These are phyloP conservation scores for Rhagonycha fulva DNA, from an alignment of 2,888 invertebrate genomes.

Conservation along the genomic window DNA sequence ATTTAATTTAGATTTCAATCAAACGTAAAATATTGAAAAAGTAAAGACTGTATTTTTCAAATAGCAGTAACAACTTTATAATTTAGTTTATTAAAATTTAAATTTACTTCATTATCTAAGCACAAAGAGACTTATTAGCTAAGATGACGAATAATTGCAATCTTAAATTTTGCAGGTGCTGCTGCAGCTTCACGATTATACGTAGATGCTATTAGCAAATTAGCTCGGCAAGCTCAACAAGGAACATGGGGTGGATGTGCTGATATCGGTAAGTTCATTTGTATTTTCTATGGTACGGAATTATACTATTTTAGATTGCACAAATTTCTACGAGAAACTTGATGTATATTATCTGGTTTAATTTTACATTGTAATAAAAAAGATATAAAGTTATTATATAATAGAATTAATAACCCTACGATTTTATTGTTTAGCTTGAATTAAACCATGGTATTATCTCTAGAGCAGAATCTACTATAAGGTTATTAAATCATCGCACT, in stretches of 20 bases:
- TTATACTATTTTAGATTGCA: background rate
- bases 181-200: conserved; percentile 87
- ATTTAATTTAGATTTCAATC: no score
- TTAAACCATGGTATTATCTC: background rate
- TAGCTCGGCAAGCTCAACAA: conserved; percentile 88
- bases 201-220: conserved; percentile 85
- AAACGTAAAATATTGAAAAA: no score
- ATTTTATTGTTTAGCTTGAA: background rate
- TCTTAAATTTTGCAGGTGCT: conserved; percentile 67
- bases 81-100: background rate
- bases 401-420: background rate
- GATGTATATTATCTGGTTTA: background rate
- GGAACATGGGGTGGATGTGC: conserved; percentile 88
- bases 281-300: background rate
- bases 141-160: conserved; percentile 3
- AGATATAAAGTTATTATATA: background rate
- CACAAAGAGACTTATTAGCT: background rate
- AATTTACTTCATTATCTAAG: background rate
- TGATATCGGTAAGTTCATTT: conserved; percentile 77
- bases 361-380: background rate
- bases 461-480: background rate
- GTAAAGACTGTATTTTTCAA: background rate
- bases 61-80: background rate
- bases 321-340: background rate
- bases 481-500: background rate